Evolutionary conservation across 2,113 vertebrate species (phyloP), one percentile per base, ranked within the genome.

Genomic region (Silurus meridionalis): DNA sequence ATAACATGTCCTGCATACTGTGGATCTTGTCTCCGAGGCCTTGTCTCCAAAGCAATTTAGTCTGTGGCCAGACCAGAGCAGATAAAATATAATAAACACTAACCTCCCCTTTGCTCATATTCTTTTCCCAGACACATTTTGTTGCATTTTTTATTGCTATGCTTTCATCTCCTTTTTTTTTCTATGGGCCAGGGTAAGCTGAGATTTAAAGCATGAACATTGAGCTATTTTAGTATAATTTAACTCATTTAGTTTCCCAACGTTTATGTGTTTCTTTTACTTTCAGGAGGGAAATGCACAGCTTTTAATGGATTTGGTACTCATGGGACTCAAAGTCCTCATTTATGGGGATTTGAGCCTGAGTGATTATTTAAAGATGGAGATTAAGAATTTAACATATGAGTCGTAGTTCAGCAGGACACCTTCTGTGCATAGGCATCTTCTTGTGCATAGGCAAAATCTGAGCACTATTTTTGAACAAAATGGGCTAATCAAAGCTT

Each of bases 211-310:
- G 95, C 94, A 96, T 95, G 93, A 92, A 92, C 91, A 87, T 83
- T 94, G 94, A 90, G 87, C 91, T 93, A 93, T 88, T 93, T 91
- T 87, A 92, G 92, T 89, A 88, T 0, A 90, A 92, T 91, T 94
- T 93, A 94, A 92, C 90, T 95, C 89, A 84, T 95, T 95, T 96
- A 95, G 93, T 92, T 94, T 92, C 94, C 91, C 94, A 93, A 94
- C 94, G 10, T 94, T 95, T 93, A 25, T 86, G 94, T 93, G 91
- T 93, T 91, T 89, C 71, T 60, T 79, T 85, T 83, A 37, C 37
- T 94, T 93, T 93, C n/a, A 52, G 48, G 10, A 48, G 92, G 93
- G 19, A 75, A 75, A n/a, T 75, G 19, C 21, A 11, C 21, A 23
- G 48, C 19, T 50, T 96, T 95, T 94, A 95, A 95, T 94, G 92